These are phyloP conservation scores for Sternarchorhynchus goeldii DNA, from an alignment of 2,797 vertebrate species.

Conservation along the genomic window DNA sequence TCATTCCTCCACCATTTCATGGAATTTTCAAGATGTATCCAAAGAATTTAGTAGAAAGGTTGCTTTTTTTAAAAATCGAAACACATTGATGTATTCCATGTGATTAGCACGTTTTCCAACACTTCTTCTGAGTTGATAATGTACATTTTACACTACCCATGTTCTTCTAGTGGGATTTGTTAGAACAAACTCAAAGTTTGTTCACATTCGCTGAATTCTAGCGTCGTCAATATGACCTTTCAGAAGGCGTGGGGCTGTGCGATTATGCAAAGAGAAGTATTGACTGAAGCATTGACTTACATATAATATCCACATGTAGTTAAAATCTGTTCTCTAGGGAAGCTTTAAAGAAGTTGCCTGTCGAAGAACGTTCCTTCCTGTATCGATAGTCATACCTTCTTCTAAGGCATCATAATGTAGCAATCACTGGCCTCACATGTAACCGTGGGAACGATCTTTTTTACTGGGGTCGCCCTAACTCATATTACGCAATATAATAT, in stretches of 20 bases:
- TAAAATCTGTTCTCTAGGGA: not conserved
- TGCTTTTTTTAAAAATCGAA: too few species aligned
- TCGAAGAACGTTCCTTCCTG: not conserved
- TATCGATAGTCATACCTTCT: not conserved
- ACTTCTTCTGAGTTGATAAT: too few species aligned
- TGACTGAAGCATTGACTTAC: slow-evolving; percentile 22
- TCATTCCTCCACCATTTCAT: too few species aligned
- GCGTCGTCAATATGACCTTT: slow-evolving; percentile 40
- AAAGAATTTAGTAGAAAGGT: too few species aligned
- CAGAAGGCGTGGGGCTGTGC: slow-evolving; percentile 19
- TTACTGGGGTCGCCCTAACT: not conserved
- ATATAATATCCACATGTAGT: not conserved
- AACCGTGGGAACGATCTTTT: not conserved
- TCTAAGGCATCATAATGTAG: slow-evolving; percentile 14
- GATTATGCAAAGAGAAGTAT: slow-evolving; percentile 25
- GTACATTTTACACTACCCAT: too few species aligned
- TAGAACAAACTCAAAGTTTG: too few species aligned
- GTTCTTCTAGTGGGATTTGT: too few species aligned
- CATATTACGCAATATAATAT: not conserved
- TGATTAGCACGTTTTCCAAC: too few species aligned
- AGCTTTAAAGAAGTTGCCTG: not conserved
- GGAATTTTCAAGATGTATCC: too few species aligned
- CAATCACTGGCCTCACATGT: not conserved
- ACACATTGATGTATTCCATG: too few species aligned
- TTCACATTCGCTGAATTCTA: too few species aligned